These are phyloP conservation scores for Neelides folsomi DNA, from an alignment of 2,888 invertebrate genomes.

Conservation along the genomic window DNA sequence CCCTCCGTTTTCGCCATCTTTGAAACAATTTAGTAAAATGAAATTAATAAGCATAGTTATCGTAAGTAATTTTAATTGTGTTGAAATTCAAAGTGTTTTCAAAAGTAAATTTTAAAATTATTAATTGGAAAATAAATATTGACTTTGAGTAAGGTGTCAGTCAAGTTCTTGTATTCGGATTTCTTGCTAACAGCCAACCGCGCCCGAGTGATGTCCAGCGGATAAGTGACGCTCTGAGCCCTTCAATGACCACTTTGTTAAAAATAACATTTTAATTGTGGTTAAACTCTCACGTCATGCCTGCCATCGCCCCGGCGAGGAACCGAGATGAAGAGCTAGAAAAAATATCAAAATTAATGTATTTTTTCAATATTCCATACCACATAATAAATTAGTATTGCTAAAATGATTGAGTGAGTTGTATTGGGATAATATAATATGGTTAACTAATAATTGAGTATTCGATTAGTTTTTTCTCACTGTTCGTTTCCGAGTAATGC, in stretches of 20 bases:
- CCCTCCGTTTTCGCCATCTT: constrained; percentile 52
- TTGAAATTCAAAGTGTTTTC: too few species aligned
- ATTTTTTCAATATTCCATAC: not conserved
- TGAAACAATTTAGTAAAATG: constrained; percentile 43
- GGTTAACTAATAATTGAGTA: too few species aligned
- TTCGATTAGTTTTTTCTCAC: too few species aligned
- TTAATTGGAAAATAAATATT: constrained; percentile 13
- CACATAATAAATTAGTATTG: not conserved
- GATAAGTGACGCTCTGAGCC: constrained; percentile 87
- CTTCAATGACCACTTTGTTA: too few species aligned
- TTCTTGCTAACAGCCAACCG: constrained; percentile 89
- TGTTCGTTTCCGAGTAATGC: constrained; percentile 55
- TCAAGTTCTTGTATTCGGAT: constrained; percentile 51
- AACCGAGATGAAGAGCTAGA: constrained; percentile 43
- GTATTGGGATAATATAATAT: too few species aligned
- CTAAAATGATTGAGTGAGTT: too few species aligned
- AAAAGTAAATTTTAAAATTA: constrained; percentile 36
- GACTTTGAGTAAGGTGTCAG: constrained; percentile 40
- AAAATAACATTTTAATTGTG: too few species aligned
- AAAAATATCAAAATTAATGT: not conserved
- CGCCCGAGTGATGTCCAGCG: constrained; percentile 88
- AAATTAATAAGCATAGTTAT: too few species aligned
- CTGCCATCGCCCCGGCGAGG: constrained; percentile 86
- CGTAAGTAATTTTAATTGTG: too few species aligned
- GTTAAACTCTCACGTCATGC: constrained; percentile 50